Evolutionary conservation across 1,140 invertebrate species (phyloP), one percentile per base, ranked within the genome.

Genomic region (Coptotermes formosanus): DNA sequence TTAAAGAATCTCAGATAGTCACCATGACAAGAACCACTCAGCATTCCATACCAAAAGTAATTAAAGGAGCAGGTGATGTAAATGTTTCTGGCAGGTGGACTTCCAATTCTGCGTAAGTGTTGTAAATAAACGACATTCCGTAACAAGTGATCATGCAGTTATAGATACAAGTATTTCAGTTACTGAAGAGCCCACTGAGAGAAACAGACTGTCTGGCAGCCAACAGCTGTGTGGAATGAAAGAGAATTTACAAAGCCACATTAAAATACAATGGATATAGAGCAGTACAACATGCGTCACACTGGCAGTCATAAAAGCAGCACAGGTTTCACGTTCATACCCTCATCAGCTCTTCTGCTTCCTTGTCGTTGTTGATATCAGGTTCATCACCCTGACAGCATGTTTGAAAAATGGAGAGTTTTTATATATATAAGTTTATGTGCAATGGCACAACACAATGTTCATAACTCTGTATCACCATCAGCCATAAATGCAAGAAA

Each of bases 401-500:
- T 86, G 86, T 86, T 83, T 86, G 86, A 82, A 86, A 86, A 86
- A 84, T 81, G 64, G 25, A 75, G 86, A 86, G 69, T 52, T 85
- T 25, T 25, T n/a, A 64, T 6, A 85, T 9, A 32, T 85, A n/a
- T 55, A 43, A 25, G 14, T 52, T 25, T 85, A 85, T 38, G 59
- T 30, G n/a, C 64, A 30, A 75, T 75, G n/a, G 64, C n/a, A 75
- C n/a, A 75, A 75, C n/a, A 75, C n/a, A 75, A 55, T 21, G 14
- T 21, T 55, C 3, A 55, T 48, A 55, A 55, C 19, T 55, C 19
- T 55, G 19, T 21, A 4, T 55, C 52, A 55, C 52, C 6, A 1
- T 55, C 21, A 55, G 19, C 19, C 19, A 48, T 48, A 48, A 16
- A 55, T 4, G 19, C 52, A 55, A 55, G 16, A 55, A 21, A 16